Base-by-base conservation (phyloP, 2,888 invertebrate species). In the Gastrophysa polygoni region DNA sequence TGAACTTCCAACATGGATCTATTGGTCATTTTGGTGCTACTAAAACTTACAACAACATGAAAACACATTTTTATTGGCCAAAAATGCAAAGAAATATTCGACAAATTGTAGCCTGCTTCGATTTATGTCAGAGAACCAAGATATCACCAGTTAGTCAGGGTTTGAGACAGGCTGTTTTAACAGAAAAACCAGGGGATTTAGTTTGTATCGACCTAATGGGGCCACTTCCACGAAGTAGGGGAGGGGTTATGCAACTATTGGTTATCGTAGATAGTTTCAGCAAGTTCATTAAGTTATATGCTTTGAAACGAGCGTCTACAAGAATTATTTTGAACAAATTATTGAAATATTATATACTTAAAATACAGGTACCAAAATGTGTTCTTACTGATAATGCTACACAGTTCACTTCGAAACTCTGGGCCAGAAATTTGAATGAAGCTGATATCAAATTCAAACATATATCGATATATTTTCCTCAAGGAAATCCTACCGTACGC, bases 121-220 rank as follows among this genome's bases (percentile, higher is more conserved):
- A 54, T 8, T 10, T 54, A 54, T 54, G 54, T 10, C 54, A 38
- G n/a, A 55, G 43, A 43, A 18, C 54, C 2, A 38, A 54, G 21
- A n/a, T 38, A 21, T 54, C 54, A 3, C n/a, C 8, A 46, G 17
- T 2, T 17, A 14, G 18, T 18, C 20, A 47, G 8, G 47, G 47
- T 18, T 7, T 20, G 8, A 47, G 47, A 47, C 18, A 54, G 10
- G 54, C 63, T 1, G 57, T 71, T 11, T 17, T 65, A 5, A 57
- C 61, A 4, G 44, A 48, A 6, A 14, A 21, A 11, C 57, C 63
- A 1, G 68, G 67, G 10, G 64, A 71, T 20, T 49, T 72, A 16
- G 66, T 71, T 7, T 56, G 62, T 7, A 60, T 69, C 1, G 73
- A 70, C 69, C 69, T 4, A 17, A 38, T 24, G 24, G 7, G 7